Percentiles rank a stretch among this genome's conserved stretches.
phyloP scores from a whole-genome alignment of 1,140 invertebrate genomes.

The Chymomyza costata region DNA sequence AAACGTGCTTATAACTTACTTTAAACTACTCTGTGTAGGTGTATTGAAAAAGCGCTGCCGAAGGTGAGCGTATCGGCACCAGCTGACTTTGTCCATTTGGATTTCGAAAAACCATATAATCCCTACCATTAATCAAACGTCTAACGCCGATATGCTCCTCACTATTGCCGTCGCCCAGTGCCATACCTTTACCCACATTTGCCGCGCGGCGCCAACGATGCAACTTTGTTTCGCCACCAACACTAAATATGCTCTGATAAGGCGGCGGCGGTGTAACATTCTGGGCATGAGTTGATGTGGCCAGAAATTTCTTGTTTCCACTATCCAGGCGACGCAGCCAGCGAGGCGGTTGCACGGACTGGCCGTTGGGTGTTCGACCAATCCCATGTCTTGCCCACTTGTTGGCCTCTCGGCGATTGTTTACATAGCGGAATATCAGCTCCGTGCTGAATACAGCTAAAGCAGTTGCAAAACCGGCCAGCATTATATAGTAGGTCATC shows the following conservation, averaged over 20 bases:
- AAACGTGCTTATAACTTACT: conserved; percentile 5
- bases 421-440: conserved; percentile 75
- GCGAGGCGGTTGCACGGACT: conserved; percentile 41
- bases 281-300: conserved; percentile 30
- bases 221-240: conserved; percentile 1
- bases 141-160: conserved; percentile 50
- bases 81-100: conserved; percentile 79
- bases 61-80: conserved; percentile 83
- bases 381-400: conserved; percentile 58
- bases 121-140: conserved; percentile 83
- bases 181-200: conserved; percentile 28
- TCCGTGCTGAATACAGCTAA: conserved; percentile 81
- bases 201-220: conserved; percentile 75
- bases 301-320: conserved; percentile 39
- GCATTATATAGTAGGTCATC: conserved; percentile 82
- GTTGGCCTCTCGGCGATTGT: conserved; percentile 51
- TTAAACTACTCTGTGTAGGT: conserved; percentile 62
- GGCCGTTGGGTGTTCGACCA: conserved; percentile 52
- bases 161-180: conserved; percentile 20
- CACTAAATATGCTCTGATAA: conserved; percentile 70
- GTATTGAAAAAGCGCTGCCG: conserved; percentile 83
- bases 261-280: conserved; percentile 76
- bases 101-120: conserved; percentile 82
- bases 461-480: conserved; percentile 79
- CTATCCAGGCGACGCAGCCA: conserved; percentile 44